A percentile compares a stretch with the other conserved stretches of the same genome.
Evolutionary conservation across 2,113 vertebrate species (phyloP).

Genomic region (Pachycephala philippinensis): DNA sequence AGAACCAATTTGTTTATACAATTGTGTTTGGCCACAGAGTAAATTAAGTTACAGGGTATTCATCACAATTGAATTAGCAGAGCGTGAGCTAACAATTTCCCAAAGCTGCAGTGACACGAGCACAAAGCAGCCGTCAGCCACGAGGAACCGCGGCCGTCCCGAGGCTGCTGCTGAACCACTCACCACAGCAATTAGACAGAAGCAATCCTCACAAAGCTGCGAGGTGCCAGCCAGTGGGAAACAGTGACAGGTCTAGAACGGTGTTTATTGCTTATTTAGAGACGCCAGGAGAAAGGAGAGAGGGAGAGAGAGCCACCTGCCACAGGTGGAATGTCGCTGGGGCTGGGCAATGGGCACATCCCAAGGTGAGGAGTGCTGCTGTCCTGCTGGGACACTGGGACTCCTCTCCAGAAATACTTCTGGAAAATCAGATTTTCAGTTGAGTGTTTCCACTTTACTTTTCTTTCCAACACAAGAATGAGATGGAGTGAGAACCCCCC

Average conservation of each 20-base stretch:
- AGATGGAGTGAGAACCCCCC: not conserved
- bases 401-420: not conserved
- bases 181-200: slow-evolving; percentile 17
- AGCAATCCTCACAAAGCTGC: not conserved
- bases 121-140: slow-evolving; percentile 52
- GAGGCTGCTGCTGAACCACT: slow-evolving; percentile 48
- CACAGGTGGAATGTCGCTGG: fast-evolving
- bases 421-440: not conserved
- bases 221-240: slow-evolving; percentile 20
- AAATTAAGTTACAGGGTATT: slow-evolving; percentile 52
- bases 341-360: not conserved
- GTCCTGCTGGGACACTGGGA: not conserved
- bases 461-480: not conserved
- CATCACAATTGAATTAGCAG: slow-evolving; percentile 45
- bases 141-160: not conserved
- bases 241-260: not conserved
- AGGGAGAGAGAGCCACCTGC: not conserved
- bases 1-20: slow-evolving; percentile 58
- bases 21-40: slow-evolving; percentile 44
- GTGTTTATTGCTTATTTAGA: not conserved
- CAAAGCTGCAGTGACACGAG: slow-evolving; percentile 45
- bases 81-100: slow-evolving; percentile 6
- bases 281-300: not conserved
- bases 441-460: not conserved
- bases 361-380: not conserved